Percentiles rank a stretch among this genome's conserved stretches.
Conservation (phyloP, 2,113 vertebrate genomes). For the Gnathonemus echidnorhynchus region DNA sequence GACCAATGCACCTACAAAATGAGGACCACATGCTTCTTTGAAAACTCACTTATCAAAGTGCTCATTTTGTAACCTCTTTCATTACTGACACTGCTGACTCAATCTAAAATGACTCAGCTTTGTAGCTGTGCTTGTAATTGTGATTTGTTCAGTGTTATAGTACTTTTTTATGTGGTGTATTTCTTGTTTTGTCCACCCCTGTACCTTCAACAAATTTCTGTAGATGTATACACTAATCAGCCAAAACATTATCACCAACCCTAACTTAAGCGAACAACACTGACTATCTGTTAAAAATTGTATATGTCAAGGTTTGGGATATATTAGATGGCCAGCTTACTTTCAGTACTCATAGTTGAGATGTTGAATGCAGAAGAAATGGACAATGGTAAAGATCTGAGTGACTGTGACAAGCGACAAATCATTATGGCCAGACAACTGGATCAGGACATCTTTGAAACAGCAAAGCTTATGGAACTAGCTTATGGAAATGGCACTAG, state of each 20-base stretch:
- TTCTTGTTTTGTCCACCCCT: neutral
- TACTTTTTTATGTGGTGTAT: neutral
- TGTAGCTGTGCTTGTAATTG: neutral
- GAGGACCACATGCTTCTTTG: neutral
- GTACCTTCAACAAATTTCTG: neutral
- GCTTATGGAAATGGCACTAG: neutral
- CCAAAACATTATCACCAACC: neutral
- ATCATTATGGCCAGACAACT: neutral
- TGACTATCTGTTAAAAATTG: neutral
- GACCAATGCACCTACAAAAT: neutral
- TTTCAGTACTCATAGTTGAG: neutral
- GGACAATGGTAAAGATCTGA: neutral
- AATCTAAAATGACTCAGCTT: neutral
- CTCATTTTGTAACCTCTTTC: neutral
- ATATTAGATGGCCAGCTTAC: neutral
- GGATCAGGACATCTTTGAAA: neutral
- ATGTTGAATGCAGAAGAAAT: neutral
- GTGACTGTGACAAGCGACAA: neutral
- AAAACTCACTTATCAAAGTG: neutral
- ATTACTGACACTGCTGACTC: neutral
- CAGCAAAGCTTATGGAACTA: neutral
- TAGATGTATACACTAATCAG: neutral
- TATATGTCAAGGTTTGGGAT: neutral
- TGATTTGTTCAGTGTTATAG: neutral
- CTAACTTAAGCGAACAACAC: neutral